Evolutionary conservation across 2,113 vertebrate genomes (phyloP).

Genomic region (Notothenia coriiceps): DNA sequence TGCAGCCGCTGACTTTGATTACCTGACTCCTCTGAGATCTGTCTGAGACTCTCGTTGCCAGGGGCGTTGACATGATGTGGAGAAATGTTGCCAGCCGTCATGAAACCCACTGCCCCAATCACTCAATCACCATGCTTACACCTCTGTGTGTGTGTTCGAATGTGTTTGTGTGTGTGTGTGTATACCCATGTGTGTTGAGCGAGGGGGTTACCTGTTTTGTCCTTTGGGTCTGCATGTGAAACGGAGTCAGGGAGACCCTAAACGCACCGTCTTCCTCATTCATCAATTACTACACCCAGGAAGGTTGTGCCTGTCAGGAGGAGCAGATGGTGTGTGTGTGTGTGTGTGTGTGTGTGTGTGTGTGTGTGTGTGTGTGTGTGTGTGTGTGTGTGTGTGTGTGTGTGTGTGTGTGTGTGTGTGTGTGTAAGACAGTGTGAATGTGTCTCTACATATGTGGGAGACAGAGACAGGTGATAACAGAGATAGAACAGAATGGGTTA

Average conservation of each 20-base stretch:
- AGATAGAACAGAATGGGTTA: slow-evolving; percentile 55
- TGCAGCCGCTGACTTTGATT: slow-evolving; percentile 62
- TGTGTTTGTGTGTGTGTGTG: slow-evolving; percentile 17
- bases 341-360: slow-evolving; percentile 1
- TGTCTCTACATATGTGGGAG: slow-evolving; percentile 35
- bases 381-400: slow-evolving; percentile 23
- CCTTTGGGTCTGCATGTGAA: slow-evolving; percentile 36
- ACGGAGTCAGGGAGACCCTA: slow-evolving; percentile 58
- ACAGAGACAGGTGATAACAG: slow-evolving; percentile 59
- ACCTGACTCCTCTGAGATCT: slow-evolving; percentile 72
- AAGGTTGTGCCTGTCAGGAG: slow-evolving; percentile 68
- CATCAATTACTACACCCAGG: slow-evolving; percentile 72
- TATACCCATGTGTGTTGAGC: slow-evolving; percentile 7
- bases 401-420: slow-evolving; percentile 24
- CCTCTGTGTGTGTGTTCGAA: slow-evolving; percentile 19
- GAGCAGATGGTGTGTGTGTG: slow-evolving; percentile 60
- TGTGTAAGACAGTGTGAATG: slow-evolving; percentile 21
- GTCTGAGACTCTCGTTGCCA: slow-evolving; percentile 57
- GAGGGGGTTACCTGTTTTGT: slow-evolving; percentile 33
- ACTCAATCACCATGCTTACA: slow-evolving; percentile 68
- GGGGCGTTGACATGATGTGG: slow-evolving; percentile 69
- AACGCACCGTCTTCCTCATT: slow-evolving; percentile 69
- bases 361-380: slow-evolving; percentile 5
- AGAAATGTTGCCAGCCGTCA: slow-evolving; percentile 76
- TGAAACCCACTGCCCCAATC: slow-evolving; percentile 72